A percentile compares a stretch with the other conserved stretches of the same genome.
Evolutionary conservation across 2,797 vertebrate genomes (phyloP).

Genomic region (Pseudopleuronectes americanus): DNA sequence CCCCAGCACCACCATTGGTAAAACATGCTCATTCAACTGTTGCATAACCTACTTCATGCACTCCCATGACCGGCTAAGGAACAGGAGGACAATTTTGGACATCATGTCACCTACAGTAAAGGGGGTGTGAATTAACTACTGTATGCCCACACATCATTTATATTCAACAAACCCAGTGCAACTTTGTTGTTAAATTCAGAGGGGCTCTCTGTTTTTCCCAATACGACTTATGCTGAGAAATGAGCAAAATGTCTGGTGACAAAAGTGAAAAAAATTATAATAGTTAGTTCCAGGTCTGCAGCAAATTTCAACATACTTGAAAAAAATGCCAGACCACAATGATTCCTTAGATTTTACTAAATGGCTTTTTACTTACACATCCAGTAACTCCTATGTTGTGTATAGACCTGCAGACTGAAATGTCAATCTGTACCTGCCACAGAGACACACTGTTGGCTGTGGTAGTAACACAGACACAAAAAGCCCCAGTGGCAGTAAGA

Average conservation of each 20-base stretch:
- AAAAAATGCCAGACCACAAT: not conserved
- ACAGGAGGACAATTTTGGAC: slow-evolving; percentile 1
- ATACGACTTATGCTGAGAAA: not conserved
- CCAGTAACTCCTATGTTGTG: slow-evolving; percentile 7
- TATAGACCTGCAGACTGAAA: slow-evolving; percentile 1
- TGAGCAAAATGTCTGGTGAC: not conserved
- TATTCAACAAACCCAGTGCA: not conserved
- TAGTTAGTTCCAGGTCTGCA: not conserved
- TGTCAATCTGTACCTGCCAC: slow-evolving; percentile 1
- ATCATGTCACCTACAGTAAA: slow-evolving; percentile 22
- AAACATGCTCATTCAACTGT: slow-evolving; percentile 51
- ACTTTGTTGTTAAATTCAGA: slow-evolving; percentile 8
- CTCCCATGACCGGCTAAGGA: slow-evolving; percentile 34
- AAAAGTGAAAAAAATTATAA: not conserved
- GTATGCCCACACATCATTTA: not conserved
- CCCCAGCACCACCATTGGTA: slow-evolving; percentile 26
- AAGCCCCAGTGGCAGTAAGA: slow-evolving; percentile 5
- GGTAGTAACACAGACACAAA: slow-evolving; percentile 10
- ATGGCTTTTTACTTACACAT: not conserved
- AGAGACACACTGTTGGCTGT: not conserved
- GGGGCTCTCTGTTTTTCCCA: not conserved
- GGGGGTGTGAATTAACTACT: not conserved
- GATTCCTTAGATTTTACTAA: not conserved
- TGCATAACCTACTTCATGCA: slow-evolving; percentile 50
- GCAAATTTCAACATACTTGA: not conserved